These are phyloP conservation scores for Trichomalopsis sarcophagae DNA, from an alignment of 1,140 invertebrate species.

Conservation along the genomic window DNA sequence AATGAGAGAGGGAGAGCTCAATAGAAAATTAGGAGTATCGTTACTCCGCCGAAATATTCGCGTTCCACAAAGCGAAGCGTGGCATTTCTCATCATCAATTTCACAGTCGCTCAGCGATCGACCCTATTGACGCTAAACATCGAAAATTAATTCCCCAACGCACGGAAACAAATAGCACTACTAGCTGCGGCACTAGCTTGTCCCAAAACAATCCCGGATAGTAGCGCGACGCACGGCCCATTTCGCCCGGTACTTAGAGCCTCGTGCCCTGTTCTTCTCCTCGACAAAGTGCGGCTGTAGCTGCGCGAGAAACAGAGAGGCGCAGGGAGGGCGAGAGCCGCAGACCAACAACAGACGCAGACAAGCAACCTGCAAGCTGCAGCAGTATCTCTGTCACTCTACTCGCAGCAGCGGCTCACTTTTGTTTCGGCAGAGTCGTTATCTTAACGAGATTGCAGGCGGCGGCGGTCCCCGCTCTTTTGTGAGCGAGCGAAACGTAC, in stretches of 20 bases:
- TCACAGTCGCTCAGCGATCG: too few species aligned
- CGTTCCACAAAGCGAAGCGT: too few species aligned
- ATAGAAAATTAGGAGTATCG: too few species aligned
- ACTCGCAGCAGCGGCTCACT: neutral
- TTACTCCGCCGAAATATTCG: too few species aligned
- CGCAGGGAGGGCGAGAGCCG: neutral
- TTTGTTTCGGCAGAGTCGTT: conserved; percentile 31
- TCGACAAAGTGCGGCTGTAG: too few species aligned
- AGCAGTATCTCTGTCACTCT: neutral
- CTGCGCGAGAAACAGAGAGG: neutral
- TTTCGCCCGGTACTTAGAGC: neutral
- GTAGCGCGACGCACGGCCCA: neutral
- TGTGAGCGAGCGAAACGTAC: neutral
- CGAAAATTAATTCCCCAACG: too few species aligned
- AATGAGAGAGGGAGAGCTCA: too few species aligned
- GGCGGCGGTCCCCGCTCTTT: neutral
- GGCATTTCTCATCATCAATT: too few species aligned
- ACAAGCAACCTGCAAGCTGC: neutral
- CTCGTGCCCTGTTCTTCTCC: too few species aligned
- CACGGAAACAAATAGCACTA: neutral
- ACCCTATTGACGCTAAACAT: too few species aligned
- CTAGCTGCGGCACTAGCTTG: neutral
- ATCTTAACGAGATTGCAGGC: conserved; percentile 11
- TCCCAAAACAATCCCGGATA: neutral
- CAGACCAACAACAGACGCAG: neutral